These are phyloP conservation scores for Drosophila lini DNA, from an alignment of 1,140 invertebrate genomes.

Conservation along the genomic window DNA sequence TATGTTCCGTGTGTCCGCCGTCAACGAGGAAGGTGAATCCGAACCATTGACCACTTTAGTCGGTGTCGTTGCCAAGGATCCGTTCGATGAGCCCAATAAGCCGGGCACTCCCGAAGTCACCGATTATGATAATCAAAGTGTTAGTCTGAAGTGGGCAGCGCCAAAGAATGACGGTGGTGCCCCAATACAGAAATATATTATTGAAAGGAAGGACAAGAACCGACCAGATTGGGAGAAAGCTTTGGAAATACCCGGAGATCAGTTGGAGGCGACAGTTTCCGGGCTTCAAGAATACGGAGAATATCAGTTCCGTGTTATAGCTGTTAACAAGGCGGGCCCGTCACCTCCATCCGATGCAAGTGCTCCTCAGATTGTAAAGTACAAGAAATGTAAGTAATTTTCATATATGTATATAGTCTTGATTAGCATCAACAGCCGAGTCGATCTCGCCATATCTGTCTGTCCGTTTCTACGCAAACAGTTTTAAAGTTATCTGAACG, in stretches of 20 bases:
- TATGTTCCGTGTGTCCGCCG: constrained; percentile 97
- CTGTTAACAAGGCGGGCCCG: constrained; percentile 98
- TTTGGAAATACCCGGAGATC: constrained; percentile 93
- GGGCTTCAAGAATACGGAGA: constrained; percentile 96
- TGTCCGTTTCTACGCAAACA: too few relatives aligned
- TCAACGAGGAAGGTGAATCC: constrained; percentile 98
- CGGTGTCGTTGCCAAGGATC: constrained; percentile 97
- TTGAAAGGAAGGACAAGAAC: constrained; percentile 98
- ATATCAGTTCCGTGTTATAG: constrained; percentile 97
- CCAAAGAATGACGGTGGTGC: constrained; percentile 97
- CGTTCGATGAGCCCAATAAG: constrained; percentile 94
- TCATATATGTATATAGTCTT: too few relatives aligned
- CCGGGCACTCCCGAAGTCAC: constrained; percentile 95
- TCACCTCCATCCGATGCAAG: constrained; percentile 97
- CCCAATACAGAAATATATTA: constrained; percentile 97
- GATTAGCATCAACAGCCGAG: too few relatives aligned
- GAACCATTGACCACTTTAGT: constrained; percentile 95
- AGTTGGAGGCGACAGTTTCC: constrained; percentile 91
- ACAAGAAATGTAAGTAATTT: constrained; percentile 91
- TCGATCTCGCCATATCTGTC: too few relatives aligned
- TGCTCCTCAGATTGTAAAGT: constrained; percentile 95
- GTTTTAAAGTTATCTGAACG: too few relatives aligned
- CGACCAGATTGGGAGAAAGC: constrained; percentile 96
- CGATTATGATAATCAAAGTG: constrained; percentile 97
- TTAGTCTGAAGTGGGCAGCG: constrained; percentile 96